phyloP scores from a whole-genome alignment of 2,113 vertebrate genomes.

The Pontoporia blainvillei region DNA sequence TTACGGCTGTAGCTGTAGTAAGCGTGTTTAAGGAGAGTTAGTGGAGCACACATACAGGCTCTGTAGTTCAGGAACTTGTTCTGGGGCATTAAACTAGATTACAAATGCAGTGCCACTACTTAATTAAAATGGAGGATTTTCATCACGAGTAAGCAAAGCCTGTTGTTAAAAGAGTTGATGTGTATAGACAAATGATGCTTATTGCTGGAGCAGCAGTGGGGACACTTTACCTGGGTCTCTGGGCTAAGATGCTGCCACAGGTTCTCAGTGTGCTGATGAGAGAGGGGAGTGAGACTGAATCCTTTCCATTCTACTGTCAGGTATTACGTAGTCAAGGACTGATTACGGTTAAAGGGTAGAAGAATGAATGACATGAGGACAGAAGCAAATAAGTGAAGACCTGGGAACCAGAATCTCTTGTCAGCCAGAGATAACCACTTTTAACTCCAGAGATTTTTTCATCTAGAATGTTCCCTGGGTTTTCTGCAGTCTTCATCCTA shows the following conservation, averaged over 20 bases:
- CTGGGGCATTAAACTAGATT: background rate
- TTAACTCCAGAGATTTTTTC: background rate
- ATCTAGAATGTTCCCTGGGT: background rate
- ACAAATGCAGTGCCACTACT: background rate
- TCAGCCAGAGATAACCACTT: background rate
- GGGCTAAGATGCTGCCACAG: background rate
- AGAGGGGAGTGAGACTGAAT: background rate
- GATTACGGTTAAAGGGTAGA: background rate
- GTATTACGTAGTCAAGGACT: background rate
- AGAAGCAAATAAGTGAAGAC: background rate
- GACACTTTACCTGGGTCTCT: background rate
- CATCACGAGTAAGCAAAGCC: background rate
- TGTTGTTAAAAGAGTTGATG: background rate
- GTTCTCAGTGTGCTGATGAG: background rate
- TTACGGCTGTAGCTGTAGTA: background rate
- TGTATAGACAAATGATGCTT: background rate
- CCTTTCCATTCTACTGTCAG: background rate
- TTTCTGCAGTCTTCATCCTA: constrained; percentile 21
- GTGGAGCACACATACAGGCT: background rate
- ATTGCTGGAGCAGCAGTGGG: background rate
- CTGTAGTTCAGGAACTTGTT: background rate
- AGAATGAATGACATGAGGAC: background rate
- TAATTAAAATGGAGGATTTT: background rate
- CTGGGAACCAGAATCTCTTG: background rate
- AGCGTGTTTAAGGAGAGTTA: background rate